Evolutionary conservation across 2,113 vertebrate genomes (phyloP).

Genomic region (Aphyosemion australe): DNA sequence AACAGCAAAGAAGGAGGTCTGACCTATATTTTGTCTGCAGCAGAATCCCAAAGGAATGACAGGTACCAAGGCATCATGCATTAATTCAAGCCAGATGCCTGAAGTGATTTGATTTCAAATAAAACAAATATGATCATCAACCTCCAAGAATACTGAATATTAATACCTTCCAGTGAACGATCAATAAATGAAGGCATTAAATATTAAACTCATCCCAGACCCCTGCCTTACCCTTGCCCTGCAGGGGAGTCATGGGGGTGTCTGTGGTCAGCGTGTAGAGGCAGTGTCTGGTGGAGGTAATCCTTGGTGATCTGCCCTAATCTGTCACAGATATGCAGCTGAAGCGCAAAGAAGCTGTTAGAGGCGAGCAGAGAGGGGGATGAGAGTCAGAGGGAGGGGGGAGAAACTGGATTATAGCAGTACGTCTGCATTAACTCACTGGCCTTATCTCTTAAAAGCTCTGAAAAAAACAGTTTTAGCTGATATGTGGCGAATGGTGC

Average conservation of each 20-base stretch:
- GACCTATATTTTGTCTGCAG: slow-evolving; percentile 65
- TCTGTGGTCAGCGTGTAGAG: slow-evolving; percentile 68
- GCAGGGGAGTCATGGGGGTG: slow-evolving; percentile 32
- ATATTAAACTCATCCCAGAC: slow-evolving; percentile 22
- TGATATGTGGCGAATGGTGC: slow-evolving; percentile 47
- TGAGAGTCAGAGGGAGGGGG: slow-evolving; percentile 39
- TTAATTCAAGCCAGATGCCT: not conserved
- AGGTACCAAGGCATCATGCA: slow-evolving; percentile 41
- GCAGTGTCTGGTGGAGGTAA: slow-evolving; percentile 76
- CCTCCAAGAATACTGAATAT: not conserved
- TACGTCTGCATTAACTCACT: slow-evolving; percentile 76
- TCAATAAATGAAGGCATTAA: slow-evolving; percentile 27
- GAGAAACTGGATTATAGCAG: slow-evolving; percentile 75
- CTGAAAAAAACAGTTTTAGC: slow-evolving; percentile 73
- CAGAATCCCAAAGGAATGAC: slow-evolving; percentile 41
- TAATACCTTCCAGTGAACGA: not conserved
- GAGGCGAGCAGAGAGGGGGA: slow-evolving; percentile 35
- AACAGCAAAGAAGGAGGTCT: slow-evolving; percentile 40
- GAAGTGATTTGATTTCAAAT: not conserved
- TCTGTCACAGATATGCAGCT: slow-evolving; percentile 81
- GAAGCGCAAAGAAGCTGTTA: slow-evolving; percentile 69
- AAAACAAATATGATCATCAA: slow-evolving; percentile 5
- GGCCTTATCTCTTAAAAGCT: slow-evolving; percentile 80
- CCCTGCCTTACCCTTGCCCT: slow-evolving; percentile 1
- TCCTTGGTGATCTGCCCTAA: slow-evolving; percentile 81